Evolutionary conservation across 2,113 vertebrate species (phyloP), one percentile per base, ranked within the genome.

Genomic region (Callocephalon fimbriatum): DNA sequence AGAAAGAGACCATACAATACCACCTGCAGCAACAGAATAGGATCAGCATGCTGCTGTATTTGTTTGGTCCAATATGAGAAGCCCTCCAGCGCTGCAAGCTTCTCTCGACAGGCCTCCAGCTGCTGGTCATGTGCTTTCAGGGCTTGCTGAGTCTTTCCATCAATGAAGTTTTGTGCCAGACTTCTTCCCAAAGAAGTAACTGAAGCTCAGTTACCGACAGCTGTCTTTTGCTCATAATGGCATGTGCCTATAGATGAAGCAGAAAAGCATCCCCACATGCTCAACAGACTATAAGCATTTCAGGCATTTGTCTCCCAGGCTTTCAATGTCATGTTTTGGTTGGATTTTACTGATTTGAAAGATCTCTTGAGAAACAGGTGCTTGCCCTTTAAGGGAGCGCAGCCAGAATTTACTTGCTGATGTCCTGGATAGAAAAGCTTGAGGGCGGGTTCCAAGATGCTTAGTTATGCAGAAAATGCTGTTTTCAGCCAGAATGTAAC

Each of bases 21-120:
- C 93, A 98, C 98, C 98, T 98, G 96, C 50, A 98, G 83, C 29
- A 98, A 95, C 61, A 78, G 35, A 42, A 98, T 3, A n/a, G 95
- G 90, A 54, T 97, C 91, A 31, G 79, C 31, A 21, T 96, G 93
- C 62, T 97, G 95, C 51, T 97, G 68, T 56, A 98, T 97, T 32
- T 83, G 45, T 88, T 80, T 95, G 73, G 98, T 75, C 68, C 1
- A 74, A 47, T 1, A 4, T 44, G 90, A 93, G 38, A 98, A 97
- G 27, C 25, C 73, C 18, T 97, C 92, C 23, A 97, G 62, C 59
- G 16, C 22, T 25, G 80, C 67, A 25, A 98, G 86, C 16, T 96
- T 95, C 68, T 97, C 89, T 59, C 8, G 16, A 44, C 97, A 97
- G 23, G 91, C 91, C 54, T 95, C 47, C 5, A 86, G 25, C 61